These are phyloP conservation scores for Zosterops hypoxanthus DNA, from an alignment of 2,113 vertebrate species.

Conservation along the genomic window DNA sequence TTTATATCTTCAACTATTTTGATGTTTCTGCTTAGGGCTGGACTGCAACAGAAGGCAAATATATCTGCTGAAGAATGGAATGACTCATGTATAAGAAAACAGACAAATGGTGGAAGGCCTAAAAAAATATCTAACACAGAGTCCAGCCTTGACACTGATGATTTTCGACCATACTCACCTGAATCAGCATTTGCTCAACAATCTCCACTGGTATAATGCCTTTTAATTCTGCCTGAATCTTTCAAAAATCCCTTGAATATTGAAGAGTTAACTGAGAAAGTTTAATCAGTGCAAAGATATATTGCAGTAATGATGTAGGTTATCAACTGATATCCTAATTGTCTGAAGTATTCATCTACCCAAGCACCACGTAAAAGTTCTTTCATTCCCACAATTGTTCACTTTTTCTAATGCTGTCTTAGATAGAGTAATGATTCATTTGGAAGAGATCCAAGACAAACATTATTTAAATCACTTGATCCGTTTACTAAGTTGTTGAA, in stretches of 20 bases:
- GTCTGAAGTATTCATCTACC: not conserved
- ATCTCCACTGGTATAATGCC: not conserved
- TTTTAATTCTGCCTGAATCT: not conserved
- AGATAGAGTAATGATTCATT: not conserved
- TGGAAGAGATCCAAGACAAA: not conserved
- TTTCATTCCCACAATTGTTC: constrained; percentile 36
- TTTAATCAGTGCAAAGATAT: not conserved
- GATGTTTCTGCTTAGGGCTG: not conserved
- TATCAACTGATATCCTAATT: not conserved
- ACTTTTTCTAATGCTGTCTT: not conserved
- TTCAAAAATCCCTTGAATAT: not conserved
- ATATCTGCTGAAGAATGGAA: not conserved
- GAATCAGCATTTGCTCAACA: not conserved
- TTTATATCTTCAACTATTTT: not conserved
- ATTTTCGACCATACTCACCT: not conserved
- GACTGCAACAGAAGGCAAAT: not conserved
- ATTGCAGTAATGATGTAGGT: not conserved
- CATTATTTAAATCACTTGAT: constrained; percentile 39
- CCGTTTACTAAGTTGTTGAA: constrained; percentile 14
- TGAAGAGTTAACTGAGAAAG: not conserved
- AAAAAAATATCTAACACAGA: not conserved
- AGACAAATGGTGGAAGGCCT: rapidly evolving
- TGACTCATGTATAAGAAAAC: not conserved
- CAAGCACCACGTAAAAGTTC: not conserved
- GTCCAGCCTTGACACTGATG: not conserved